Conservation (phyloP, 2,113 vertebrate genomes). For the Dendropsophus ebraccatus region DNA sequence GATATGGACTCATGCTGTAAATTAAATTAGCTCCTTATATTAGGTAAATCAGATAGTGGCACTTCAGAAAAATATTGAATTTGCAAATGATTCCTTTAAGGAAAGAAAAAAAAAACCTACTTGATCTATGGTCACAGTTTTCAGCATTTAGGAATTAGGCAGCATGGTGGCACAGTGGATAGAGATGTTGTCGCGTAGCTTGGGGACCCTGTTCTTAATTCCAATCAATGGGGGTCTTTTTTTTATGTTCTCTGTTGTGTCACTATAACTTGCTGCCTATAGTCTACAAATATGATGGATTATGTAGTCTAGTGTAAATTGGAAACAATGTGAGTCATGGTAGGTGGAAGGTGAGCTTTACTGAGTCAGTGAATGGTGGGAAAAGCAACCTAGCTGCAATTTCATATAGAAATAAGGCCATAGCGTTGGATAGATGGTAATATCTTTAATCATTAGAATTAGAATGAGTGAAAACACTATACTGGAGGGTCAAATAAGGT, state of each 20-base stretch:
- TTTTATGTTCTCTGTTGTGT: background rate
- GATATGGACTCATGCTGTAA: conserved; percentile 47
- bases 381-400: background rate
- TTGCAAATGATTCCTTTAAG: conserved; percentile 8
- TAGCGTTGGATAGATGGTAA: too few species aligned
- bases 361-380: background rate
- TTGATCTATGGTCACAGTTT: background rate
- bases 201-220: background rate
- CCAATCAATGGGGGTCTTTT: background rate
- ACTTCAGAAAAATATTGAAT: background rate
- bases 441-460: too few species aligned
- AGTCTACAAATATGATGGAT: background rate
- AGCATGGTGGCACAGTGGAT: background rate
- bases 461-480: too few species aligned
- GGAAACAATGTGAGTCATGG: background rate
- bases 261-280: background rate
- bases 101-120: background rate
- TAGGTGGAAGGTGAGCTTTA: background rate
- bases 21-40: conserved; percentile 46
- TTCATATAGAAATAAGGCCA: too few species aligned
- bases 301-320: background rate
- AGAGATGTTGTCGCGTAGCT: background rate
- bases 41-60: conserved; percentile 36
- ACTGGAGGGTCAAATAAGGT: too few species aligned
- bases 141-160: background rate